These are phyloP conservation scores for Tragelaphus buxtoni DNA, from an alignment of 2,113 vertebrate species.

Conservation along the genomic window DNA sequence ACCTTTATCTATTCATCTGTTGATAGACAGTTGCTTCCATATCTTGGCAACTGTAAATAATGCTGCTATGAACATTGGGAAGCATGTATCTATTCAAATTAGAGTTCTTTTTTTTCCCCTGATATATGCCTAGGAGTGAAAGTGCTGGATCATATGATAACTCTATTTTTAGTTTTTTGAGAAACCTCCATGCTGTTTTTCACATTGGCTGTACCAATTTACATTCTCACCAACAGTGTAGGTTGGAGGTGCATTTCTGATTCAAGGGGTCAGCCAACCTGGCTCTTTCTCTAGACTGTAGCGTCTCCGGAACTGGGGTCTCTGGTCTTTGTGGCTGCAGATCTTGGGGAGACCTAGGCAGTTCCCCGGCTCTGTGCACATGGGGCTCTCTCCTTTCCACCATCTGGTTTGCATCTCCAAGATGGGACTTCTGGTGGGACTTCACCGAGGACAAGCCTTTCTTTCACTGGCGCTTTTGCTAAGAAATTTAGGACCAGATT, in stretches of 20 bases:
- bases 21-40: neutral
- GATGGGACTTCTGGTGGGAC: neutral
- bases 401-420: neutral
- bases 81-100: neutral
- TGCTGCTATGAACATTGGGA: neutral
- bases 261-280: neutral
- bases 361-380: accelerated
- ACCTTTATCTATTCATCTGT: neutral
- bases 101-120: neutral
- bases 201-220: neutral
- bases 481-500: neutral
- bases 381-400: accelerated
- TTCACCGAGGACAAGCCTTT: neutral
- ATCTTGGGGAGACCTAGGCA: neutral
- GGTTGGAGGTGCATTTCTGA: neutral
- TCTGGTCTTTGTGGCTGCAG: neutral
- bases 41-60: neutral
- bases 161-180: neutral
- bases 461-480: neutral
- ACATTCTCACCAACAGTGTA: neutral
- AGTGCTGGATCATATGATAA: neutral
- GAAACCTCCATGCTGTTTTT: neutral
- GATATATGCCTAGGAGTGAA: neutral
- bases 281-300: accelerated
- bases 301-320: neutral